Evolutionary conservation across 2,888 invertebrate species (phyloP).

Genomic region (Julus scandinavius): DNA sequence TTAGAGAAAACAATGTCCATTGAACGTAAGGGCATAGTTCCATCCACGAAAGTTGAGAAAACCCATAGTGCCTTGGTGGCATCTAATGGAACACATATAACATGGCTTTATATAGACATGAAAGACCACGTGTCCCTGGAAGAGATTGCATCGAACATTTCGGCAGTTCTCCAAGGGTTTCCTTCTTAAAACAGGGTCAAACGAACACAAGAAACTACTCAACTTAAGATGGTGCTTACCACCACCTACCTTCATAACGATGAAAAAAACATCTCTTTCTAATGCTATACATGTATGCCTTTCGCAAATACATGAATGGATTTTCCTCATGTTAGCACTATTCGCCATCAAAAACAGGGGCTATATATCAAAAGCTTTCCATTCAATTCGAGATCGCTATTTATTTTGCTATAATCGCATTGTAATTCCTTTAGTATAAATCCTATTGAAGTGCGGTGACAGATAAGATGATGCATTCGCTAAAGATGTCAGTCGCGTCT

Average conservation of each 20-base stretch:
- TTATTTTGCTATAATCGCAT: slow-evolving; percentile 29
- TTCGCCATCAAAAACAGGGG: background rate
- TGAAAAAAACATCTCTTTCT: background rate
- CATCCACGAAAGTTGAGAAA: background rate
- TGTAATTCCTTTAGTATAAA: background rate
- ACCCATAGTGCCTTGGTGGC: slow-evolving; percentile 25
- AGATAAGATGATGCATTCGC: background rate
- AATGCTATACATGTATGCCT: background rate
- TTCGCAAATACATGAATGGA: background rate
- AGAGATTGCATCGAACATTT: background rate
- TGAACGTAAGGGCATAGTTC: background rate
- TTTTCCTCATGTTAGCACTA: background rate
- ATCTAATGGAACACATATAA: slow-evolving; percentile 9
- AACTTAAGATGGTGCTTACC: background rate
- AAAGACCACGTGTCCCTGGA: background rate
- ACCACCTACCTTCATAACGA: background rate
- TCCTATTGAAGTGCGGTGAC: background rate
- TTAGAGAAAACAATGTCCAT: slow-evolving; percentile 29
- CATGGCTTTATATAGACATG: background rate
- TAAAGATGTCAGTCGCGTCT: background rate
- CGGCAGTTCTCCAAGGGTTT: slow-evolving; percentile 15
- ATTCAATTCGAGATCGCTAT: slow-evolving; percentile 10
- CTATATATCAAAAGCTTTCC: background rate
- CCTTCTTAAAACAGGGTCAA: slow-evolving; percentile 1
- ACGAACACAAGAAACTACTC: slow-evolving; percentile 29